Evolutionary conservation across 2,797 vertebrate species (phyloP), one percentile per base, ranked within the genome.

Genomic region (Hapalemur alaotrensis): DNA sequence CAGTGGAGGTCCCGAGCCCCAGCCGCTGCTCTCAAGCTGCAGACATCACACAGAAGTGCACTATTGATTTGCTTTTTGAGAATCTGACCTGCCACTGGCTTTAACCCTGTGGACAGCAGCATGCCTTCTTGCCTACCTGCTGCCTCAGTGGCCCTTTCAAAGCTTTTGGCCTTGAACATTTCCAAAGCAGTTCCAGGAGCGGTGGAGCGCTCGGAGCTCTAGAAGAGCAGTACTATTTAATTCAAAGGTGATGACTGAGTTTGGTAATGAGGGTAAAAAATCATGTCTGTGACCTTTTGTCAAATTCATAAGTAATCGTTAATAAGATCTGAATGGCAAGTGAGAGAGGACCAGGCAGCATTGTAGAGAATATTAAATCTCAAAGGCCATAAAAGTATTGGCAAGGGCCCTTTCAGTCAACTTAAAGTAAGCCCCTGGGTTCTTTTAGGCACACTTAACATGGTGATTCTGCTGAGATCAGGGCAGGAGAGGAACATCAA

Each of bases 281-380:
- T 78, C 28, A 5, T 85, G 23, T 81, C 61, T 73, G 54, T 93
- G 76, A 92, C 76, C 81, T 95, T 91, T 91, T 89, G 65, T 87
- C 25, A 84, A 57, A 93, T 89, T 70, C 38, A 10, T 91, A 92
- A 89, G 89, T 96, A 87, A 95, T 91, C 22, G 5, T 79, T 95
- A 80, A 90, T 54, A 75, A 95, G 78, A 84, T 72, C n/a, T 83
- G 25, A 97, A 81, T 92, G 83, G 78, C 93, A 92, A 92, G 38
- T 57, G 28, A 92, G 90, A 59, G 18, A 95, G n/a, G 54, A 88
- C 8, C 43, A 78, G 65, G 59, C 0, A 61, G 69, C 38, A 14
- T 5, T 17, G 4, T 10, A 23, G 50, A 89, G 57, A 85, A 86
- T 84, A 69, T 91, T 91, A 75, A 93, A 76, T 83, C 63, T 84